Conservation (phyloP, 2,888 invertebrate genomes). For the Ceraclea dissimilis region DNA sequence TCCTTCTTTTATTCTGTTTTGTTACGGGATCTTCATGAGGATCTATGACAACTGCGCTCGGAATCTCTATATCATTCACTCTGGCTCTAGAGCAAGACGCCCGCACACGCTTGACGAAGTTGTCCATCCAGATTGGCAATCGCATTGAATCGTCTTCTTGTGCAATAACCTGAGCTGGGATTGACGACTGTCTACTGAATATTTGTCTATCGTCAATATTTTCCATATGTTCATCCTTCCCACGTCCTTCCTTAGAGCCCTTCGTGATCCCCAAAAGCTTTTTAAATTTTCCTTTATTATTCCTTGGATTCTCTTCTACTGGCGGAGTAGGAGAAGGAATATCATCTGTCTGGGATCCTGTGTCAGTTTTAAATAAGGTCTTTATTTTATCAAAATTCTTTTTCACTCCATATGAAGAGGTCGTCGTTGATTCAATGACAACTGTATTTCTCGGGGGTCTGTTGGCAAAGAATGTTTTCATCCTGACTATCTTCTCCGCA, state of each 20-base stretch:
- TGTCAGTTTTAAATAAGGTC: conserved; percentile 18
- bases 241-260: not conserved
- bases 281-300: conserved; percentile 3
- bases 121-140: conserved; percentile 15
- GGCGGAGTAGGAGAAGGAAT: not conserved
- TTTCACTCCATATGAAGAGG: not conserved
- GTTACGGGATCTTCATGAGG: not conserved
- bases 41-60: not conserved
- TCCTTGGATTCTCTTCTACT: not conserved
- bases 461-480: conserved; percentile 20
- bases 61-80: conserved; percentile 20
- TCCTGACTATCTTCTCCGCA: conserved; percentile 15
- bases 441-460: conserved; percentile 3
- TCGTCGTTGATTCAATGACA: conserved; percentile 5
- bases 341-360: conserved; percentile 13
- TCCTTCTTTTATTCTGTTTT: not conserved
- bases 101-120: conserved; percentile 10
- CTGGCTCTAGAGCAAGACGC: conserved; percentile 17
- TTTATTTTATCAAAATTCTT: conserved; percentile 7
- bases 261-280: conserved; percentile 1
- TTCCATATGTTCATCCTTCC: not conserved
- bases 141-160: conserved; percentile 1
- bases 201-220: conserved; percentile 22
- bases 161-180: conserved; percentile 4
- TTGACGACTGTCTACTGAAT: conserved; percentile 23